A percentile compares a stretch with the other conserved stretches of the same genome.
phyloP scores from a whole-genome alignment of 2,113 vertebrate species.

The Syngnathus floridae region DNA sequence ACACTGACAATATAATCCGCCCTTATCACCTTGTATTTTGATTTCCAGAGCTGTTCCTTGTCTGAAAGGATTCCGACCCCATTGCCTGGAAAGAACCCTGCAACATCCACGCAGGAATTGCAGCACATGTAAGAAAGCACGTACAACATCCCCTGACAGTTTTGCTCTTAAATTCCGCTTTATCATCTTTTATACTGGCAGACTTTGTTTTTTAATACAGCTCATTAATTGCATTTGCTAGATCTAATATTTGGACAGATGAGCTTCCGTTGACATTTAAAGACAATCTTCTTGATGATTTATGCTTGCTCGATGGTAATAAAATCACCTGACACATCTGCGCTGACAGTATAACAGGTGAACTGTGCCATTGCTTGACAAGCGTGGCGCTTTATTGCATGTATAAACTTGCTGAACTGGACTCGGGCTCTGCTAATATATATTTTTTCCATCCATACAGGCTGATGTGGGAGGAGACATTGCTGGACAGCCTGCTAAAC shows the following conservation, averaged over 20 bases:
- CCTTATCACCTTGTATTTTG: background rate
- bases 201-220: background rate
- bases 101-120: conserved; percentile 62
- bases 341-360: background rate
- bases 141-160: background rate
- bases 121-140: conserved; percentile 70
- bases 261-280: background rate
- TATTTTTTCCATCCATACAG: conserved; percentile 53
- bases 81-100: conserved; percentile 57
- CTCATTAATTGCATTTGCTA: background rate
- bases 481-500: conserved; percentile 86
- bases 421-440: background rate
- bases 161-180: background rate
- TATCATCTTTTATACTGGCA: background rate
- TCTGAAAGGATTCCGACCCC: conserved; percentile 80
- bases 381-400: background rate
- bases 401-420: background rate
- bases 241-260: background rate
- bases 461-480: conserved; percentile 82
- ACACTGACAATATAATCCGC: background rate
- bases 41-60: conserved; percentile 69
- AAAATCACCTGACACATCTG: background rate
- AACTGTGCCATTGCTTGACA: too few species aligned
- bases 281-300: background rate
- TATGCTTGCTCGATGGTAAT: background rate